Conservation (phyloP, 2,797 vertebrate species). For the Melanotaenia boesemani region DNA sequence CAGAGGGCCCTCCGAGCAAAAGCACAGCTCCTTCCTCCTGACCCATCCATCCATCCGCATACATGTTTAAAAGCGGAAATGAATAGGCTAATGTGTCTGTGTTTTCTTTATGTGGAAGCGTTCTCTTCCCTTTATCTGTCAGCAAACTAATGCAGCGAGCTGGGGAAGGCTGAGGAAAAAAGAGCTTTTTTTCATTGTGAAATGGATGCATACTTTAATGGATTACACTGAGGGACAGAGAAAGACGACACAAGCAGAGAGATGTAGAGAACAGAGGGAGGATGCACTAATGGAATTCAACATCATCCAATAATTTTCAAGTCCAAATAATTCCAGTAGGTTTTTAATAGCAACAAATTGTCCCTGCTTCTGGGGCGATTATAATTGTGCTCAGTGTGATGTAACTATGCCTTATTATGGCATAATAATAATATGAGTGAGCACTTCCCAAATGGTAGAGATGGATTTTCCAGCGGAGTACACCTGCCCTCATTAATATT, state of each 20-base stretch:
- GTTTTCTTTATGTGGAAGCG: constrained; percentile 51
- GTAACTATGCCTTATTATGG: constrained; percentile 44
- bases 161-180: constrained; percentile 13
- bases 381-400: constrained; percentile 52
- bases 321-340: constrained; percentile 62
- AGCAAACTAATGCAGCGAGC: constrained; percentile 62
- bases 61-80: constrained; percentile 63
- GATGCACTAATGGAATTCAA: constrained; percentile 71
- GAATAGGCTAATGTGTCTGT: constrained; percentile 56
- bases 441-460: constrained; percentile 38
- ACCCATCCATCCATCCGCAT: constrained; percentile 62
- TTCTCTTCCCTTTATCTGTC: constrained; percentile 69
- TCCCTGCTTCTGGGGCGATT: constrained; percentile 57
- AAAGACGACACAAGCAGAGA: constrained; percentile 26
- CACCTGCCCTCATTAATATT: constrained; percentile 59
- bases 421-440: constrained; percentile 33
- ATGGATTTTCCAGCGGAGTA: constrained; percentile 46
- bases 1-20: constrained; percentile 46
- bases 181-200: constrained; percentile 67
- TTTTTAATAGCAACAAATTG: constrained; percentile 63
- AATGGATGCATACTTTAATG: constrained; percentile 71
- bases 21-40: constrained; percentile 34
- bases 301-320: constrained; percentile 70
- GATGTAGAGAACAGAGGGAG: constrained; percentile 46
- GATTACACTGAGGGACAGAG: constrained; percentile 38